Conservation (phyloP, 2,888 invertebrate species). For the Scaptomyza caliginosa region DNA sequence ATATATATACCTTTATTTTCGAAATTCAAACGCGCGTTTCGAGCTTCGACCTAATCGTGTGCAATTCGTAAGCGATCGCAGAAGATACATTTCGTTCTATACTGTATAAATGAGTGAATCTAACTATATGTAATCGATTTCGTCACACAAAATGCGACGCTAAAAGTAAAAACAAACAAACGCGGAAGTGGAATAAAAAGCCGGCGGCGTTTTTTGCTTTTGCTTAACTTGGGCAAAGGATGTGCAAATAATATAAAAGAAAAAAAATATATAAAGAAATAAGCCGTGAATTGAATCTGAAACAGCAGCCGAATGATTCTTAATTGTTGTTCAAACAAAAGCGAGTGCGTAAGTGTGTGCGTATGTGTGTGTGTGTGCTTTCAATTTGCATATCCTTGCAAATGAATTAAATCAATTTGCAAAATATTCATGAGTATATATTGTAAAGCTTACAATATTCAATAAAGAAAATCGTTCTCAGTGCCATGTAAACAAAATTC, state of each 20-base stretch:
- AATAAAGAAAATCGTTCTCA: conserved; percentile 21
- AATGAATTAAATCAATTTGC: conserved; percentile 46
- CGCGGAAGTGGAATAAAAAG: conserved; percentile 72
- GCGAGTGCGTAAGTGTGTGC: conserved; percentile 8
- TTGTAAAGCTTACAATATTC: conserved; percentile 24
- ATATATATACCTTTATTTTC: conserved; percentile 18
- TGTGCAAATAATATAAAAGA: conserved; percentile 29
- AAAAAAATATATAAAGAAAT: not conserved
- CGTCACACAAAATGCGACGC: conserved; percentile 24
- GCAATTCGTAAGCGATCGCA: conserved; percentile 27
- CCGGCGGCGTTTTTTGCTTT: conserved; percentile 59
- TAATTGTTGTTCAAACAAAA: conserved; percentile 37
- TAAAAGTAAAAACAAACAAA: conserved; percentile 28
- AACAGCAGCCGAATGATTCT: conserved; percentile 31
- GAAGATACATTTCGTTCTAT: conserved; percentile 6
- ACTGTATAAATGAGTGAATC: not conserved
- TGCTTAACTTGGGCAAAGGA: conserved; percentile 43
- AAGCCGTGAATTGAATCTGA: conserved; percentile 6
- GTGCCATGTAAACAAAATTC: conserved; percentile 61
- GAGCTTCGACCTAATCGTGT: conserved; percentile 11
- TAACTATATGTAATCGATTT: conserved; percentile 10
- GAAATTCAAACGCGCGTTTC: conserved; percentile 22
- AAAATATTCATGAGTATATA: conserved; percentile 21
- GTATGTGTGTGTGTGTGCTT: conserved; percentile 13
- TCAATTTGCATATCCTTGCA: conserved; percentile 75